Evolutionary conservation across 2,888 invertebrate species (phyloP), one percentile per base, ranked within the genome.

Genomic region (Drosophila acutilabella): DNA sequence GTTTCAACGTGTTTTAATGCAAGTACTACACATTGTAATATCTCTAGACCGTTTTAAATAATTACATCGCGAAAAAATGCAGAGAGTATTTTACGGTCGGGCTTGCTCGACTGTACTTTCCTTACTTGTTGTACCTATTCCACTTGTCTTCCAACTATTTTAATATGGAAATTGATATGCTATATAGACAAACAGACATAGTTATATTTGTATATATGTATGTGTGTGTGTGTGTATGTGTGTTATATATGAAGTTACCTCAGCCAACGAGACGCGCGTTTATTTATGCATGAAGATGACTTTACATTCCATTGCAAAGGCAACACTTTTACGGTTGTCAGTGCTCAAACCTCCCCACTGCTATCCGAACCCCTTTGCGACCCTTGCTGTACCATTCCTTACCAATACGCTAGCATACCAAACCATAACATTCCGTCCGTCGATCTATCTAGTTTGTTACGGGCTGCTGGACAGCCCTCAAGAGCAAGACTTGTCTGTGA

Each of bases 261-360:
- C 18, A 51, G 50, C 36, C 54, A 61, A 58, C 38, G 53, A 44
- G 57, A 45, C 61, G 40, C 48, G 56, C 80, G 81, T 71, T 84
- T 84, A 84, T 78, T 84, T 83, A 85, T 89, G 89, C 83, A 85
- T 85, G 88, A 87, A 89, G 85, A 85, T 85, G 89, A 85, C 85
- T 85, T 76, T 81, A 89, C 89, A 85, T 89, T 84, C 80, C 69
- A 65, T 61, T 60, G 70, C 73, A 71, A 71, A 78, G 71, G 80
- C 78, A 86, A 88, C 83, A 84, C 83, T 84, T 84, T 83, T 88
- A 84, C 83, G 83, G 84, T 86, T 84, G 83, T 84, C 79, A 71
- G 69, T 64, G 64, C 40, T 51, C 36, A 13, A 51, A 13, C 0
- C 13, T 1, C 36, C 13, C 13, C 11, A 13, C 13, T 36, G 13